Evolutionary conservation across 2,113 vertebrate genomes (phyloP).

Genomic region (Cisticola juncidis): DNA sequence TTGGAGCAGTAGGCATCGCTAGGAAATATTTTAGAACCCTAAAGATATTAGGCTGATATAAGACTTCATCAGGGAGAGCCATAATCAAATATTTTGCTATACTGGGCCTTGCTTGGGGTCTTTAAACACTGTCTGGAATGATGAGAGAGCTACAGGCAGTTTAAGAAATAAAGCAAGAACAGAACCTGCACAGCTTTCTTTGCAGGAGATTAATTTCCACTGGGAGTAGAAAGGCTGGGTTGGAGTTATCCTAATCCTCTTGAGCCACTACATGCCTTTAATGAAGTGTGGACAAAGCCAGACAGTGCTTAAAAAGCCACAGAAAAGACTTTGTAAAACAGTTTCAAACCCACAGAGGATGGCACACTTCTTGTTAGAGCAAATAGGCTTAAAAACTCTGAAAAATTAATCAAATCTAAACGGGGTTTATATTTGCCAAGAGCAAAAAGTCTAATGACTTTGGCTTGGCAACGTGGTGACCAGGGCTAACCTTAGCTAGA

Average conservation of each 20-base stretch:
- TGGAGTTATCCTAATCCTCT: constrained; percentile 48
- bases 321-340: not conserved
- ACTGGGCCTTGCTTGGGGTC: not conserved
- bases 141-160: not conserved
- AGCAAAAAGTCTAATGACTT: not conserved
- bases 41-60: not conserved
- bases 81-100: not conserved
- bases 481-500: not conserved
- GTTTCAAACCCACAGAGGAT: not conserved
- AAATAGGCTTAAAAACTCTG: constrained; percentile 6
- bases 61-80: not conserved
- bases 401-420: constrained; percentile 2
- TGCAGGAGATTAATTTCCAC: constrained; percentile 11
- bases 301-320: constrained; percentile 3
- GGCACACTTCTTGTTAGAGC: not conserved
- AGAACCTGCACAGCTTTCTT: constrained; percentile 19
- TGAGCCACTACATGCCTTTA: constrained; percentile 34
- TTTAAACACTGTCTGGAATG: not conserved
- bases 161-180: constrained; percentile 14
- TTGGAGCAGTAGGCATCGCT: not conserved
- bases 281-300: constrained; percentile 46
- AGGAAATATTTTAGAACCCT: not conserved
- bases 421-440: not conserved
- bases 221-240: not conserved
- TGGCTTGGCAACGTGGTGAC: not conserved